Base-by-base conservation (phyloP, 1,140 invertebrate species). In the Cydia fagiglandana region DNA sequence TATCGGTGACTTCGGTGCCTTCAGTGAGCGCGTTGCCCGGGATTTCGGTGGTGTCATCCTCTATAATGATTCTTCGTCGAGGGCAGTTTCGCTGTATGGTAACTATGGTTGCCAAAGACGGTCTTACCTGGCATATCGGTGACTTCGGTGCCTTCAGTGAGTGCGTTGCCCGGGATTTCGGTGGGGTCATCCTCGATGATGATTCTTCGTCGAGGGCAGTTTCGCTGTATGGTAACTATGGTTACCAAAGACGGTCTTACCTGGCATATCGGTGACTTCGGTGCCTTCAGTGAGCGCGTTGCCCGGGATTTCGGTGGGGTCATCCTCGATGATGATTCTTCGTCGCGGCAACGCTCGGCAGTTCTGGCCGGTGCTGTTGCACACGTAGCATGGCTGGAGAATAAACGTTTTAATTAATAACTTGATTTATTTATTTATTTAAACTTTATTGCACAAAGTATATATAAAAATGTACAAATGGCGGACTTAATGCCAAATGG, bases 341-440 rank as follows among this genome's bases (percentile, higher is more conserved):
- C 73, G 61, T 0, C 82, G 78, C 0, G 85, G 83, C 28, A 92
- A 53, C 7, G 79, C 81, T 2, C 95, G 93, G 85, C 97, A 98
- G 84, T 96, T 95, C 84, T 96, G 96, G 0, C 97, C 97, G 0
- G 96, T 96, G 34, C 95, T 95, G 86, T 98, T 97, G 87, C 97
- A 98, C 0, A 96, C 95, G 74, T 97, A 94, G 83, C 97, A 98
- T 0, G 96, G 95, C 96, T 97, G 88, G n/a, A 89, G 88, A 80
- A 74, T 20, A 70, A 74, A 15, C 13, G 45, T 47, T 47, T 47
- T 47, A 4, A 15, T 47, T 47, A 47, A 53, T 34, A 66, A 17
- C 5, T 15, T 17, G 61, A 78, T n/a, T n/a, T n/a, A n/a, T n/a
- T n/a, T n/a, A n/a, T n/a, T n/a, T n/a, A n/a, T n/a, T n/a, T n/a